phyloP scores from a whole-genome alignment of 2,888 invertebrate species.

The Altica lythri region DNA sequence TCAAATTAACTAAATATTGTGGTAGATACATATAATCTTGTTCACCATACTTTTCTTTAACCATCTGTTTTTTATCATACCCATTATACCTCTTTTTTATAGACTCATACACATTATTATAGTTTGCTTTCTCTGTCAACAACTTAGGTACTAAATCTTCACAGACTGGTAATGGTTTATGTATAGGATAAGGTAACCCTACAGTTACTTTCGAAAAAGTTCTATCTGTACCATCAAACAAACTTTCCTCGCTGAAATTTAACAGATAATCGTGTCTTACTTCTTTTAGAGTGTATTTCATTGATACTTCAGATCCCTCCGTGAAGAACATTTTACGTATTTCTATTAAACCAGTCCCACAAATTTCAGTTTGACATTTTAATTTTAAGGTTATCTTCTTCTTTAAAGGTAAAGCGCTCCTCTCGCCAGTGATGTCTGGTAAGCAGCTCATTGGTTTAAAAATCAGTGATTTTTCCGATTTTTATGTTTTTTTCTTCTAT shows the following conservation, averaged over 20 bases:
- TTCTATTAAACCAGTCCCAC: no score
- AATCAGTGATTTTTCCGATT: no score
- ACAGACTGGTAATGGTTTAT: conserved; percentile 25
- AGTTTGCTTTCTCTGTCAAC: conserved; percentile 30
- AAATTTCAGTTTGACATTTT: no score
- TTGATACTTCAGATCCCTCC: background rate
- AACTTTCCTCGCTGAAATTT: conserved; percentile 33
- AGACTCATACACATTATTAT: conserved; percentile 21
- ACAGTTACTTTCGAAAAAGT: conserved; percentile 25
- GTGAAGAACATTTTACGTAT: conserved; percentile 16
- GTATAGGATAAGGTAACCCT: conserved; percentile 38
- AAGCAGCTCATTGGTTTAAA: no score
- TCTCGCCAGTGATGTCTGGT: no score
- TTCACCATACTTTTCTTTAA: conserved; percentile 21
- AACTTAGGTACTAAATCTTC: conserved; percentile 29
- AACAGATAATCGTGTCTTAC: conserved; percentile 35
- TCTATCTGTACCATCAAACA: conserved; percentile 37
- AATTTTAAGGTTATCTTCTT: no score
- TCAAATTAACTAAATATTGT: conserved; percentile 35
- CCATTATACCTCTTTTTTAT: conserved; percentile 21
- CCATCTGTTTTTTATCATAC: conserved; percentile 24
- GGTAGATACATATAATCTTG: conserved; percentile 34
- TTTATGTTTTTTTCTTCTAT: no score
- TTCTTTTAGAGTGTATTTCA: conserved; percentile 5
- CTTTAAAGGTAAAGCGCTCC: no score